These are phyloP conservation scores for Maniola jurtina DNA, from an alignment of 1,140 invertebrate genomes.

Conservation along the genomic window DNA sequence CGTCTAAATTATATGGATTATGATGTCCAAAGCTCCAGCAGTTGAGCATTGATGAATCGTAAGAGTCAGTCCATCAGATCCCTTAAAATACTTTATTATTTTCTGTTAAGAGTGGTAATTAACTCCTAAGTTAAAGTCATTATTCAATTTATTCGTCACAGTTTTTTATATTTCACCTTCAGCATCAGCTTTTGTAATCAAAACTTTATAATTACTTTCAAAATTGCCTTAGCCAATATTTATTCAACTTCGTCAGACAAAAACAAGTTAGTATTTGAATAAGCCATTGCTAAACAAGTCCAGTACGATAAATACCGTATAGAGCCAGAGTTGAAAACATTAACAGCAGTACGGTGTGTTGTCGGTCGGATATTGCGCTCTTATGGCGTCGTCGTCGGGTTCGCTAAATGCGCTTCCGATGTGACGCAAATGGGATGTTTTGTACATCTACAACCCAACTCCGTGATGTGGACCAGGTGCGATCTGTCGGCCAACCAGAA, in stretches of 20 bases:
- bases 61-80: too few species aligned
- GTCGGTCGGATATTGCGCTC: constrained; percentile 69
- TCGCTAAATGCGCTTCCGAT: constrained; percentile 71
- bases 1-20: too few species aligned
- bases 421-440: constrained; percentile 65
- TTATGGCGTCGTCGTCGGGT: constrained; percentile 47
- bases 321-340: constrained; percentile 16
- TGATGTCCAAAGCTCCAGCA: too few species aligned
- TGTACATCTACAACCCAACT: constrained; percentile 34
- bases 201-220: constrained; percentile 1
- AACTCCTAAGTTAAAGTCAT: too few species aligned
- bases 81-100: too few species aligned
- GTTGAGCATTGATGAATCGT: too few species aligned
- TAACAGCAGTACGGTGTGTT: constrained; percentile 29
- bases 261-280: constrained; percentile 1
- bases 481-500: constrained; percentile 21
- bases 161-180: not conserved
- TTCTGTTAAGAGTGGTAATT: too few species aligned
- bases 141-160: not conserved
- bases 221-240: not conserved
- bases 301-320: not conserved
- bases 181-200: not conserved
- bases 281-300: constrained; percentile 13
- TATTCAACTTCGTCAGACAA: not conserved
- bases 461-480: constrained; percentile 36